These are phyloP conservation scores for Hypothenemus hampei DNA, from an alignment of 1,140 invertebrate species.

Conservation along the genomic window DNA sequence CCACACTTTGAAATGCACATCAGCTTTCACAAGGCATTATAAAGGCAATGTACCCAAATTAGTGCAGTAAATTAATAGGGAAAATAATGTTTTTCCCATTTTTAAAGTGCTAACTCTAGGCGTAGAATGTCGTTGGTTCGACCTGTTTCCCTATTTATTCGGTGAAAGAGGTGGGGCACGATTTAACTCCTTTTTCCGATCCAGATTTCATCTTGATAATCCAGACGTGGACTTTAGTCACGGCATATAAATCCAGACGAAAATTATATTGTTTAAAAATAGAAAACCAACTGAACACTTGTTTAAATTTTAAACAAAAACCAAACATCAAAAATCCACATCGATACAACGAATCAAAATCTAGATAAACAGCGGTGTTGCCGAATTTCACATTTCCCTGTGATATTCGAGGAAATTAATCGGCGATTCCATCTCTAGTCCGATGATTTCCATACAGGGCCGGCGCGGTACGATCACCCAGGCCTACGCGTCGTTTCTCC, in stretches of 20 bases:
- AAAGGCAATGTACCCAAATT: background rate
- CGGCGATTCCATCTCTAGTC: background rate
- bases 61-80: background rate
- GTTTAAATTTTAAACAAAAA: background rate
- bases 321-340: background rate
- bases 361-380: background rate
- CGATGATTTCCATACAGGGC: background rate
- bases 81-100: background rate
- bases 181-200: constrained; percentile 14
- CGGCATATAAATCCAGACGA: too few relatives aligned
- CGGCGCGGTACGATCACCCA: constrained; percentile 18
- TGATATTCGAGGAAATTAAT: background rate
- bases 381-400: background rate
- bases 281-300: too few relatives aligned
- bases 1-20: background rate
- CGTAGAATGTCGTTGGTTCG: constrained; percentile 5
- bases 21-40: background rate
- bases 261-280: too few relatives aligned
- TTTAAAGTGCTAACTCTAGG: background rate
- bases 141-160: constrained; percentile 24
- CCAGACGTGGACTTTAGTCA: constrained; percentile 7
- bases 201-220: constrained; percentile 13
- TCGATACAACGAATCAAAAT: too few relatives aligned
- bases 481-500: constrained; percentile 19
- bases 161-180: constrained; percentile 14